phyloP scores from a whole-genome alignment of 2,888 invertebrate species.

The Pharmacophagus antenor region DNA sequence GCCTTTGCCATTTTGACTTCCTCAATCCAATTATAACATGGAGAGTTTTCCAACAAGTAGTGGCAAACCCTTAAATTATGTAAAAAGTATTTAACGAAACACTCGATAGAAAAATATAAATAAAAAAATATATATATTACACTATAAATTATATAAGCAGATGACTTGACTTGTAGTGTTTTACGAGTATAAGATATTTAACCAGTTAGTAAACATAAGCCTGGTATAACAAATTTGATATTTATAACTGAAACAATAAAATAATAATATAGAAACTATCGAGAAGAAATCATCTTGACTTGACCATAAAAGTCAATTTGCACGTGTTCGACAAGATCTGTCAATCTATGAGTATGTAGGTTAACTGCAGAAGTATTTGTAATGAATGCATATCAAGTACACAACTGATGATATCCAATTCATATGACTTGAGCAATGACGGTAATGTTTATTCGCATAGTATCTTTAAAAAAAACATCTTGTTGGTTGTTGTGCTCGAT shows the following conservation, averaged over 20 bases:
- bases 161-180: too few relatives aligned
- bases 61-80: too few relatives aligned
- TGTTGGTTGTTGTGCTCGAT: background rate
- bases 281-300: background rate
- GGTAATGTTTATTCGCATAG: background rate
- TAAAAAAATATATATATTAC: too few relatives aligned
- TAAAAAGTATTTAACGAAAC: too few relatives aligned
- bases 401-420: constrained; percentile 10
- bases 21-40: too few relatives aligned
- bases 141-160: too few relatives aligned
- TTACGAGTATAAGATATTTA: too few relatives aligned
- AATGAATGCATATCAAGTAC: constrained; percentile 19
- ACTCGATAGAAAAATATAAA: too few relatives aligned
- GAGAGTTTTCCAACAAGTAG: too few relatives aligned
- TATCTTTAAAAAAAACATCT: background rate
- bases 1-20: too few relatives aligned
- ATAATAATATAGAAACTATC: background rate
- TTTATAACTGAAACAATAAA: background rate
- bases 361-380: constrained; percentile 25
- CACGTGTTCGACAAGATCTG: constrained; percentile 13
- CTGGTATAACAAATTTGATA: too few relatives aligned
- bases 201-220: too few relatives aligned
- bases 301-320: constrained; percentile 17
- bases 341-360: constrained; percentile 26
- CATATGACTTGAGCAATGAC: background rate